Conservation (phyloP, 2,797 vertebrate genomes). For the Mareca penelope region DNA sequence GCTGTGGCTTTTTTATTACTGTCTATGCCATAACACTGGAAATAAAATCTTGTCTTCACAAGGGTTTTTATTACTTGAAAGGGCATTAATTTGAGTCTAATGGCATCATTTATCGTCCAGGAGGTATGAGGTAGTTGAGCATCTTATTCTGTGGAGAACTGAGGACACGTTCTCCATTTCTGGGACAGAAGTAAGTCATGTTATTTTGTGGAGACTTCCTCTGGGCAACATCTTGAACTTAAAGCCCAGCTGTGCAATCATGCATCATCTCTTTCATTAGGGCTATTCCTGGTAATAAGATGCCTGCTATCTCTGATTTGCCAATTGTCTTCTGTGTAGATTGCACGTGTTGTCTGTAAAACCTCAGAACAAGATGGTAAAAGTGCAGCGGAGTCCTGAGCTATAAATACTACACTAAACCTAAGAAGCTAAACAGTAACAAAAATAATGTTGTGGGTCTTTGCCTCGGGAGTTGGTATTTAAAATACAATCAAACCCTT, state of each 20-base stretch:
- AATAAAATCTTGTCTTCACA: neutral
- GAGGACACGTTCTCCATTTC: neutral
- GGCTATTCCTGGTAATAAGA: neutral
- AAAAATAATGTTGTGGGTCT: neutral
- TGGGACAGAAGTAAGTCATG: neutral
- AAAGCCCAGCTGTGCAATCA: neutral
- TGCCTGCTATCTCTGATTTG: neutral
- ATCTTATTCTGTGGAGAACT: neutral
- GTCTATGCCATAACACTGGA: neutral
- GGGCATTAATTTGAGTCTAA: neutral
- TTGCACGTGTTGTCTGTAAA: neutral
- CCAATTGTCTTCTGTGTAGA: neutral
- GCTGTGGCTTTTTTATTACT: neutral
- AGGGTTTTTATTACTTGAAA: neutral
- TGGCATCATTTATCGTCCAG: neutral
- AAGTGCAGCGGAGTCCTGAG: conserved; percentile 10
- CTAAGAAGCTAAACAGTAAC: neutral
- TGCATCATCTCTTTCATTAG: neutral
- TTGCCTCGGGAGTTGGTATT: neutral
- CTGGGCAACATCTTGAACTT: neutral
- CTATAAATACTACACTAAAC: neutral
- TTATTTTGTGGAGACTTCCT: neutral
- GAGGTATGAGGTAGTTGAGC: conserved; percentile 55
- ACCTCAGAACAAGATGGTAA: neutral
- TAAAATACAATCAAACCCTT: neutral